Evolutionary conservation across 30 jellyfish, hydroid and myxozoan genomes (phyloP), one percentile per base, ranked within the genome.

Genomic region (Rhopilema esculentum): DNA sequence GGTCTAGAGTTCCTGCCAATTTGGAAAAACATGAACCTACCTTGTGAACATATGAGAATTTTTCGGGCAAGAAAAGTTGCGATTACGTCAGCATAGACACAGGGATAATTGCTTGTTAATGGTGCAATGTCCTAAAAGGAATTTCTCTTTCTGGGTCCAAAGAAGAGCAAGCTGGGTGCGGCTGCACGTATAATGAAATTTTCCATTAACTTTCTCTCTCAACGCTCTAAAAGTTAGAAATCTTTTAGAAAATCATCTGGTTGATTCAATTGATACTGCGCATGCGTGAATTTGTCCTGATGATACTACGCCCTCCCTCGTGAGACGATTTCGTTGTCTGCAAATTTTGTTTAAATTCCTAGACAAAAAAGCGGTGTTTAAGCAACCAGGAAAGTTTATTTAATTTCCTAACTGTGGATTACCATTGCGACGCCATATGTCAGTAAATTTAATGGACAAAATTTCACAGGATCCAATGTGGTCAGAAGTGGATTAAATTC

Each of bases 181-280:
- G n/a, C n/a, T n/a, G n/a, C n/a, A n/a, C n/a, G n/a, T n/a, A n/a
- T n/a, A n/a, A n/a, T n/a, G n/a, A n/a, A n/a, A n/a, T n/a, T n/a
- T n/a, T n/a, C n/a, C n/a, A n/a, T n/a, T n/a, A n/a, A n/a, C n/a
- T n/a, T n/a, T n/a, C n/a, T n/a, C n/a, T n/a, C n/a, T n/a, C n/a
- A n/a, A n/a, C n/a, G n/a, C n/a, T n/a, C n/a, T n/a, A n/a, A n/a
- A n/a, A n/a, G n/a, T n/a, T n/a, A n/a, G n/a, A n/a, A n/a, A n/a
- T n/a, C n/a, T n/a, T n/a, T n/a, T n/a, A n/a, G 51, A 27, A 29
- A 22, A 28, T 30, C 65, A 27, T 72, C 82, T 15, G 82, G 57
- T n/a, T n/a, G n/a, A 40, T 40, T 40, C 9, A 12, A 40, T 40
- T 40, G 6, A 6, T 40, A 12, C 57, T 40, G 57, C 12, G 9